Percentiles rank a stretch among this genome's conserved stretches.
Evolutionary conservation across 2,113 vertebrate genomes (phyloP).

Genomic region (Oncorhynchus kisutch): DNA sequence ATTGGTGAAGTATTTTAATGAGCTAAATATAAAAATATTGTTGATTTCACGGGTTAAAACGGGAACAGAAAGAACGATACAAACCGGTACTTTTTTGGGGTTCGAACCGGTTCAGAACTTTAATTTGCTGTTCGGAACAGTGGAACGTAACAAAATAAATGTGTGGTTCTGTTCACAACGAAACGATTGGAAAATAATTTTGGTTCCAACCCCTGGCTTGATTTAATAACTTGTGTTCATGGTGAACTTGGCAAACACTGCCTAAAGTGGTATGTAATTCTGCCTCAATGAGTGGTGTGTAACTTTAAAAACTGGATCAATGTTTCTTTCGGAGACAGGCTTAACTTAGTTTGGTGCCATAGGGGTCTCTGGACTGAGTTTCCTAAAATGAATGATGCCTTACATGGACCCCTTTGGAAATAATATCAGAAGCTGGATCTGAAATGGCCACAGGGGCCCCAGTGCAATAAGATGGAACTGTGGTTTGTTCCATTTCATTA

Average conservation of each 20-base stretch:
- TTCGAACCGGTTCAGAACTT: too few species aligned
- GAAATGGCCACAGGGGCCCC: slow-evolving; percentile 23
- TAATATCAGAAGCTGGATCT: slow-evolving; percentile 22
- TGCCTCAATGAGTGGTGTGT: slow-evolving; percentile 19
- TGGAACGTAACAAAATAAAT: too few species aligned
- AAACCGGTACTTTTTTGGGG: too few species aligned
- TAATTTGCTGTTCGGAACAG: too few species aligned
- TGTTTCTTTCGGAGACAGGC: neutral
- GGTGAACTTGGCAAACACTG: neutral
- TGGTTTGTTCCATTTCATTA: slow-evolving; percentile 8
- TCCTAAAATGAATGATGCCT: slow-evolving; percentile 20
- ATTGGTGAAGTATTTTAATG: neutral
- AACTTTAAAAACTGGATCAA: slow-evolving; percentile 10
- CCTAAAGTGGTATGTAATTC: neutral
- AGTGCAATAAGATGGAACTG: slow-evolving; percentile 30
- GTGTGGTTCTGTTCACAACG: too few species aligned
- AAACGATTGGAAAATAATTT: neutral
- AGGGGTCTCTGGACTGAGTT: slow-evolving; percentile 6
- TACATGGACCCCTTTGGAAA: slow-evolving; percentile 30
- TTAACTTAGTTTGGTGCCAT: neutral
- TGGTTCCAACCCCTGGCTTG: neutral
- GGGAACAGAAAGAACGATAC: too few species aligned
- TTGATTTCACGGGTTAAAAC: neutral
- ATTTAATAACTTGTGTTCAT: neutral
- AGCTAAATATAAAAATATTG: neutral